phyloP scores from a whole-genome alignment of 2,888 invertebrate genomes.

The Taenaris catops region DNA sequence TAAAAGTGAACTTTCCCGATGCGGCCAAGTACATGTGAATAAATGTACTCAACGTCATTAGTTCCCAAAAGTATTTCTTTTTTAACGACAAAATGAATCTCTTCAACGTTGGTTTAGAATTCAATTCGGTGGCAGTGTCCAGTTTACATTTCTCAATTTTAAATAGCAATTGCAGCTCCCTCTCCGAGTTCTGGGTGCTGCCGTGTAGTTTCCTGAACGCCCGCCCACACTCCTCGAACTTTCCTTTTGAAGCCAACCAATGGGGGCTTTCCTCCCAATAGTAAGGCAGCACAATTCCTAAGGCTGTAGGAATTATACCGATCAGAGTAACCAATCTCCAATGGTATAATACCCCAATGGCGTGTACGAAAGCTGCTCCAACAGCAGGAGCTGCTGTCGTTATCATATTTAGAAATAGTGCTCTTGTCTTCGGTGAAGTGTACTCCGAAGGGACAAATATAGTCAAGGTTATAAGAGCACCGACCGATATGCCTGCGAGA shows the following conservation, averaged over 20 bases:
- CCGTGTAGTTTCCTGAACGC: conserved; percentile 19
- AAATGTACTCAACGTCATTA: conserved; percentile 9
- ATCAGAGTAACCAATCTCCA: conserved; percentile 21
- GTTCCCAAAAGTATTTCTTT: conserved; percentile 16
- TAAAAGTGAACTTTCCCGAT: conserved; percentile 17
- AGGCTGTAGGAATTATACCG: conserved; percentile 14
- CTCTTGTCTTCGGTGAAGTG: too few species aligned
- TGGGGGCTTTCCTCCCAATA: conserved; percentile 25
- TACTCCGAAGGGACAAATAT: conserved; percentile 14
- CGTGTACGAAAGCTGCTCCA: conserved; percentile 17
- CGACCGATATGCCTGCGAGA: conserved; percentile 17
- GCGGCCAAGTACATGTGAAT: conserved; percentile 18
- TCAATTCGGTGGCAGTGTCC: neutral
- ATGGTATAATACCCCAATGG: conserved; percentile 16
- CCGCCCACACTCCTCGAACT: conserved; percentile 15
- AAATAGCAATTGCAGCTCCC: conserved; percentile 21
- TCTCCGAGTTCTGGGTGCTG: neutral
- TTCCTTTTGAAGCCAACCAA: conserved; percentile 25
- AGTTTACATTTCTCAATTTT: conserved; percentile 19
- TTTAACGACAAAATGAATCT: conserved; percentile 10
- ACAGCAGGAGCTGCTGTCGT: conserved; percentile 19
- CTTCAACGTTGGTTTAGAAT: conserved; percentile 1
- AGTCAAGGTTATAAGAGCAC: conserved; percentile 12
- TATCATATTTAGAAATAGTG: conserved; percentile 14
- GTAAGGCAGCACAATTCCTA: conserved; percentile 12